Evolutionary conservation across 2,797 vertebrate species (phyloP).

Genomic region (Nyctalus aviator): DNA sequence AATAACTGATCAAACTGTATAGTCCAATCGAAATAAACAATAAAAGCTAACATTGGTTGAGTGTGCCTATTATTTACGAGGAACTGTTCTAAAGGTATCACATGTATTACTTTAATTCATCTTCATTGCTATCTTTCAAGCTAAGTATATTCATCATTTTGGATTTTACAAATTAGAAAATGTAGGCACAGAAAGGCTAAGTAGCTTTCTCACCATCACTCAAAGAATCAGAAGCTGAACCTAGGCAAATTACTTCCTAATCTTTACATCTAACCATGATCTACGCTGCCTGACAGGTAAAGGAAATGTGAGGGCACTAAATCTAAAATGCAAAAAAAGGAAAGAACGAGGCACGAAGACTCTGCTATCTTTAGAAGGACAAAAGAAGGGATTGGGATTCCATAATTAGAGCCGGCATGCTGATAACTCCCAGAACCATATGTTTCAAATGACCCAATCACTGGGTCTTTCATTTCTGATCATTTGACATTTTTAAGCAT

Average conservation of each 20-base stretch:
- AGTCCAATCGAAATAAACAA: slow-evolving; percentile 54
- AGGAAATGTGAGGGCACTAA: not conserved
- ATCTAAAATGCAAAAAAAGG: slow-evolving; percentile 36
- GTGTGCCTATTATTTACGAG: not conserved
- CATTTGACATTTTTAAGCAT: slow-evolving; percentile 82
- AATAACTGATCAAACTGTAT: slow-evolving; percentile 12
- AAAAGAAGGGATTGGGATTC: slow-evolving; percentile 69
- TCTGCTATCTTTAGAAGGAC: slow-evolving; percentile 68
- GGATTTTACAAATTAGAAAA: slow-evolving; percentile 25
- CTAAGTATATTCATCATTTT: not conserved
- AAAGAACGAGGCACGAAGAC: slow-evolving; percentile 8
- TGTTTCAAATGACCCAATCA: slow-evolving; percentile 81
- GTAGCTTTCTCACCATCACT: not conserved
- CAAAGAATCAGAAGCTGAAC: slow-evolving; percentile 1
- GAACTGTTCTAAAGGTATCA: not conserved
- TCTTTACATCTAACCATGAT: not conserved
- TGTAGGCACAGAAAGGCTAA: not conserved
- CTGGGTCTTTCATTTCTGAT: slow-evolving; percentile 79
- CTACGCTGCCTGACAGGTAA: not conserved
- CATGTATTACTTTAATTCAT: not conserved
- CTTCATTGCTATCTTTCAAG: not conserved
- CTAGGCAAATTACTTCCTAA: not conserved
- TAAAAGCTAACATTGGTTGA: not conserved
- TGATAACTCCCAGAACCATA: slow-evolving; percentile 74
- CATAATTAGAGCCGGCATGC: slow-evolving; percentile 74